Conservation (phyloP, 1,140 invertebrate species). For the Choristoneura fumiferana region DNA sequence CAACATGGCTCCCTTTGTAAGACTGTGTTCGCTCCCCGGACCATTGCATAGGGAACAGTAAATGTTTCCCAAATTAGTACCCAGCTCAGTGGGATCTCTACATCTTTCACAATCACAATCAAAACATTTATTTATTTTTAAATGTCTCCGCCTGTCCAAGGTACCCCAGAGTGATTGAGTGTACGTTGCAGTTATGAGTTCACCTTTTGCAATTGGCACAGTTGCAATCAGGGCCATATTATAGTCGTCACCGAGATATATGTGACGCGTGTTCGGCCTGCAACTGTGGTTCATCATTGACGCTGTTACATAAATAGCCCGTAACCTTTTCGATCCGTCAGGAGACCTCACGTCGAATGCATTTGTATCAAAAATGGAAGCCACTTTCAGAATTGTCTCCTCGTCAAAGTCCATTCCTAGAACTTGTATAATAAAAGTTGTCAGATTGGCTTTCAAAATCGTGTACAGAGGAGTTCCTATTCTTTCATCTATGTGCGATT, state of each 20-base stretch:
- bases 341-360: constrained; percentile 80
- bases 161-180: constrained; percentile 84
- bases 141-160: constrained; percentile 80
- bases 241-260: constrained; percentile 79
- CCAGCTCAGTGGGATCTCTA: constrained; percentile 81
- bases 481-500: constrained; percentile 81
- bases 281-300: constrained; percentile 84
- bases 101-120: constrained; percentile 82
- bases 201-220: constrained; percentile 81
- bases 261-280: constrained; percentile 81
- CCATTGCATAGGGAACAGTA: constrained; percentile 80
- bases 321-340: constrained; percentile 65
- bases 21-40: constrained; percentile 49
- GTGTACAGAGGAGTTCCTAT: constrained; percentile 80
- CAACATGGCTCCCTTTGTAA: constrained; percentile 66
- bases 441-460: constrained; percentile 80
- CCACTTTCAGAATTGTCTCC: constrained; percentile 81
- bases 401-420: constrained; percentile 78
- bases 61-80: constrained; percentile 81
- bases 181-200: constrained; percentile 82
- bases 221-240: constrained; percentile 80
- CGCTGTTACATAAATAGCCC: constrained; percentile 81
- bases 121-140: constrained; percentile 83
- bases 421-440: constrained; percentile 80
- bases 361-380: constrained; percentile 84